Evolutionary conservation across 2,797 vertebrate genomes (phyloP).

Genomic region (Melanotaenia pygmaea): DNA sequence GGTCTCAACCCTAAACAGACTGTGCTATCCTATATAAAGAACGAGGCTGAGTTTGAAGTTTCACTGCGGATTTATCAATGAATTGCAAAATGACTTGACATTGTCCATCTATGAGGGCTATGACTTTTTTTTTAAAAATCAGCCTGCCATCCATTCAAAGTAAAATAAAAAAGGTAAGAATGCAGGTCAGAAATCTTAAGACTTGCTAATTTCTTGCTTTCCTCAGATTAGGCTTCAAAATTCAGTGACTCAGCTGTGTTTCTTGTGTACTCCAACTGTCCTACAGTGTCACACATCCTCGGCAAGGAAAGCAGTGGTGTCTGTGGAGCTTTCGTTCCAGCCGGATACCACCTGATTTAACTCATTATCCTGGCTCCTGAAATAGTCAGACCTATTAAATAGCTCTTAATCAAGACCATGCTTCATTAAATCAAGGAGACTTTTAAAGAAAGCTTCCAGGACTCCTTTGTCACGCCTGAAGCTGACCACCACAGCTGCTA

Average conservation of each 20-base stretch:
- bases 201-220: slow-evolving; percentile 5
- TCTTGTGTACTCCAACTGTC: slow-evolving; percentile 14
- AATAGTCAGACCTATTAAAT: slow-evolving; percentile 76
- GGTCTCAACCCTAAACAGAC: background rate
- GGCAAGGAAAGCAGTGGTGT: slow-evolving; percentile 38
- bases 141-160: background rate
- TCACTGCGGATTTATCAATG: too few relatives aligned
- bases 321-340: slow-evolving; percentile 64
- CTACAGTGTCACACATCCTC: background rate
- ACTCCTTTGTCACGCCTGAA: slow-evolving; percentile 36
- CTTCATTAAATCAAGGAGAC: slow-evolving; percentile 71
- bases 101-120: background rate
- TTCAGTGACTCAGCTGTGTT: background rate
- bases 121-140: background rate
- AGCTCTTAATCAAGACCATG: slow-evolving; percentile 73
- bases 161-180: background rate
- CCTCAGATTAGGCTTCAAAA: background rate
- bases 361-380: slow-evolving; percentile 76
- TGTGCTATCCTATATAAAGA: background rate
- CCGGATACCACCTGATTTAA: slow-evolving; percentile 69
- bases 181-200: background rate
- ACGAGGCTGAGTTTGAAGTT: background rate
- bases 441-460: slow-evolving; percentile 52
- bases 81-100: background rate
- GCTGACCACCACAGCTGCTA: slow-evolving; percentile 33